These are phyloP conservation scores for Drosophila ambigua DNA, from an alignment of 1,140 invertebrate genomes.

Conservation along the genomic window DNA sequence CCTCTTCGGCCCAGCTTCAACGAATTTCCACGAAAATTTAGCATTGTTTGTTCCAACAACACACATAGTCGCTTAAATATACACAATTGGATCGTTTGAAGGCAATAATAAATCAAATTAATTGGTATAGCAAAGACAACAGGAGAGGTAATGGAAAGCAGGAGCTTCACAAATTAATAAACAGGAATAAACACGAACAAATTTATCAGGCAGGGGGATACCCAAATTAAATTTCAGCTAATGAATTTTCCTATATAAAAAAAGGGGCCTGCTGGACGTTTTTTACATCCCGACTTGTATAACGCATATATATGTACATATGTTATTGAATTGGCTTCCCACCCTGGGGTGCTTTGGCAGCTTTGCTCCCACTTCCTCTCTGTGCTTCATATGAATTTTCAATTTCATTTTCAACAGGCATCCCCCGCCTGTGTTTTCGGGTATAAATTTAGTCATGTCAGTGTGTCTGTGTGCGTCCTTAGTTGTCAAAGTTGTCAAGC, in stretches of 20 bases:
- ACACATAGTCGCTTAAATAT: slow-evolving; percentile 10
- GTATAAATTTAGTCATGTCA: slow-evolving; percentile 69
- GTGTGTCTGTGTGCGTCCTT: slow-evolving; percentile 40
- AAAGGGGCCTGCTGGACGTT: slow-evolving; percentile 60
- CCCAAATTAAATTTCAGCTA: slow-evolving; percentile 58
- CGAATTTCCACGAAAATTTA: slow-evolving; percentile 19
- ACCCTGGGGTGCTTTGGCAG: slow-evolving; percentile 5
- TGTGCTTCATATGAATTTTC: slow-evolving; percentile 72
- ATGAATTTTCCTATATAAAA: slow-evolving; percentile 30
- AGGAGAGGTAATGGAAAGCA: slow-evolving; percentile 1
- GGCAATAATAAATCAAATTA: slow-evolving; percentile 72
- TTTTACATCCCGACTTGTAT: slow-evolving; percentile 51
- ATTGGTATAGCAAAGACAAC: slow-evolving; percentile 48
- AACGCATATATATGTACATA: slow-evolving; percentile 3
- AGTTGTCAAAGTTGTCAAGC: slow-evolving; percentile 82
- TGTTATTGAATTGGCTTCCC: slow-evolving; percentile 71
- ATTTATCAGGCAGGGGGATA: slow-evolving; percentile 28
- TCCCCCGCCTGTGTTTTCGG: slow-evolving; percentile 16
- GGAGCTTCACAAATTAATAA: slow-evolving; percentile 55
- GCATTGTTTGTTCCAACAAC: slow-evolving; percentile 15
- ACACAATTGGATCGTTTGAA: slow-evolving; percentile 29
- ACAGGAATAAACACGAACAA: slow-evolving; percentile 47
- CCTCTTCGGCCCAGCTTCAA: slow-evolving; percentile 14
- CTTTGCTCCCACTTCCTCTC: slow-evolving; percentile 18
- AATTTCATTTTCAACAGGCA: slow-evolving; percentile 75